Evolutionary conservation across 2,113 vertebrate species (phyloP), one percentile per base, ranked within the genome.

Genomic region (Eupsittula cactorum): DNA sequence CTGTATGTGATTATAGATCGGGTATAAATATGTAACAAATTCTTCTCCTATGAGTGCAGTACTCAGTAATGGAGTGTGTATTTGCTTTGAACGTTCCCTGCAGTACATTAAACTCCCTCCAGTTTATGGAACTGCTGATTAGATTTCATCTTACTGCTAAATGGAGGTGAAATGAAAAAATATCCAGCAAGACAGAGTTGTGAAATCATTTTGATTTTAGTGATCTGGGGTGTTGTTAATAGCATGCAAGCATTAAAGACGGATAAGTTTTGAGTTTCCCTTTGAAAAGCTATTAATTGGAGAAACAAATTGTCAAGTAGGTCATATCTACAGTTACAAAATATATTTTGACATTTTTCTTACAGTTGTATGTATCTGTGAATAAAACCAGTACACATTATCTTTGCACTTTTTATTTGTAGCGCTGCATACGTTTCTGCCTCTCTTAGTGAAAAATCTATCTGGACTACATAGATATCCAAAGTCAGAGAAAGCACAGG

Each of bases 221-320:
- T 64, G 68, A 88, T 93, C n/a, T 60, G 44, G 19, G 39, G 37
- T 86, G 88, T 60, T 85, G 81, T 75, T 92, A 90, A 75, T 82
- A 94, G 62, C 69, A 62, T 3, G 3, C 86, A 81, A 29, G n/a
- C 47, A 76, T 90, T 94, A 86, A 90, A 86, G 86, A 73, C 8
- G 1, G 57, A 83, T 87, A 80, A 94, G 49, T 69, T 92, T 95
- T 91, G 62, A 82, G 80, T 84, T 96, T 93, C 31, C 60, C 76
- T 92, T 94, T 82, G 86, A 82, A 93, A 84, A 95, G 44, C 86
- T 91, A 92, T 88, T 96, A 91, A 77, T 57, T 94, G 84, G 57
- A 50, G 90, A 95, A 94, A 84, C 65, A 95, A 91, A 88, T 92
- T 84, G 88, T 93, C 86, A 88, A 19, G 65, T 69, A 96, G 88